Percentiles rank a stretch among this genome's conserved stretches.
Evolutionary conservation across 2,888 invertebrate genomes (phyloP).

Genomic region (Julus scandinavius): DNA sequence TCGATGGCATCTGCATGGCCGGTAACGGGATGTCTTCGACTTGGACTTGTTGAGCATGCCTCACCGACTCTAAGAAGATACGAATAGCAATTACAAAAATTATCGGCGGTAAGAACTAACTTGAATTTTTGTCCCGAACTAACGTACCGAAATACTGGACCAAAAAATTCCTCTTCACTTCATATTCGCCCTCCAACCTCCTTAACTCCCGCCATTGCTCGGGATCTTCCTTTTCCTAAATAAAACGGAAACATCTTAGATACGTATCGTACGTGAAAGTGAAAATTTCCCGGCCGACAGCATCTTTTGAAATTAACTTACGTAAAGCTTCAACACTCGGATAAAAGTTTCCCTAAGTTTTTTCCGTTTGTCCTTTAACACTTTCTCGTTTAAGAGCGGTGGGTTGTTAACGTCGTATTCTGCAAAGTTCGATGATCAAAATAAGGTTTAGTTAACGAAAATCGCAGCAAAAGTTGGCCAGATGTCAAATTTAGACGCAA

Average conservation of each 20-base stretch:
- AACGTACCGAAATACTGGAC: constrained; percentile 82
- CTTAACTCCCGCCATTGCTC: constrained; percentile 94
- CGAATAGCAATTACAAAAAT: no score
- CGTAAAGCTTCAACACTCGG: constrained; percentile 93
- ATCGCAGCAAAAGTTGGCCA: no score
- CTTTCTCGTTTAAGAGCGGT: constrained; percentile 95
- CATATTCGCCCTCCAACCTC: constrained; percentile 86
- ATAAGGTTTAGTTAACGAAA: no score
- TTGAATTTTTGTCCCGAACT: not conserved
- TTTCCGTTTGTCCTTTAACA: constrained; percentile 94
- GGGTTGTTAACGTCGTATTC: constrained; percentile 95
- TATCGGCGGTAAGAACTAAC: no score
- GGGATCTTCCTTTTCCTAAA: constrained; percentile 92
- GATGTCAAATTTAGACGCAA: no score
- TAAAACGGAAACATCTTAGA: constrained; percentile 49
- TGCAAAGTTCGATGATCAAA: constrained; percentile 69
- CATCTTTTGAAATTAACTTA: constrained; percentile 65
- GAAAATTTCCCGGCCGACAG: not conserved
- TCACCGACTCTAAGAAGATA: constrained; percentile 89
- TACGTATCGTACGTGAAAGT: not conserved
- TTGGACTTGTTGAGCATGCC: constrained; percentile 92
- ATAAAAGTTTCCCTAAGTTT: constrained; percentile 95
- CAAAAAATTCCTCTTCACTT: constrained; percentile 84
- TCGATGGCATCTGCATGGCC: constrained; percentile 62
- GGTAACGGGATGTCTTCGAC: constrained; percentile 96